These are phyloP conservation scores for Petrolisthes cinctipes DNA, from an alignment of 2,888 invertebrate genomes.

Conservation along the genomic window DNA sequence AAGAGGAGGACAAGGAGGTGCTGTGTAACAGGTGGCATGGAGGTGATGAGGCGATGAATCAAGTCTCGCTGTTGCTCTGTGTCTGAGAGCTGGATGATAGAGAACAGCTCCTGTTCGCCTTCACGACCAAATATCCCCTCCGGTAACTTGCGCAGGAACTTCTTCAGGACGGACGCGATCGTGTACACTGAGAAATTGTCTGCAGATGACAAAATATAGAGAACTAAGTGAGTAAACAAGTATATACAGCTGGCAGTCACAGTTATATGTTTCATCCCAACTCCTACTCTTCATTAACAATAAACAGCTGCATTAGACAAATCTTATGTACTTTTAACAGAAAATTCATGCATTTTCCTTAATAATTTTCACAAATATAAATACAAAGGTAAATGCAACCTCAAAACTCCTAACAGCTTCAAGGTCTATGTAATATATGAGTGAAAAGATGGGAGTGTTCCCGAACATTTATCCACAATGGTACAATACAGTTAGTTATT, in stretches of 20 bases:
- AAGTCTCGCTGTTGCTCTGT: slow-evolving; percentile 88
- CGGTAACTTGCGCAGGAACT: slow-evolving; percentile 95
- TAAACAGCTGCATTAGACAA: background rate
- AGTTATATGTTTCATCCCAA: too few species aligned
- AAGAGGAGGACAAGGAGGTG: slow-evolving; percentile 93
- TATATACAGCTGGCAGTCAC: background rate
- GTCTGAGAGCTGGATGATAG: slow-evolving; percentile 86
- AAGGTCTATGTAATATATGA: too few species aligned
- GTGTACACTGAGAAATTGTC: slow-evolving; percentile 84
- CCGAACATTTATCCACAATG: too few species aligned
- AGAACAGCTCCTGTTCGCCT: slow-evolving; percentile 90
- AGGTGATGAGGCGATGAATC: slow-evolving; percentile 78
- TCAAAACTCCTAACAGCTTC: too few species aligned
- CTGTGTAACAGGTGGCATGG: slow-evolving; percentile 90
- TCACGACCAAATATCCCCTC: slow-evolving; percentile 95
- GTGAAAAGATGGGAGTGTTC: too few species aligned
- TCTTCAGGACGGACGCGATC: slow-evolving; percentile 97
- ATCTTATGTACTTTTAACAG: too few species aligned
- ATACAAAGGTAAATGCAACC: too few species aligned
- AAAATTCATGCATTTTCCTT: too few species aligned
- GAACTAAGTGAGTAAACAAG: background rate
- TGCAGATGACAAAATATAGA: slow-evolving; percentile 3
- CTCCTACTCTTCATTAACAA: background rate
- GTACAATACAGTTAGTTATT: too few species aligned
- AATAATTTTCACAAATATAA: too few species aligned